These are phyloP conservation scores for Varanus salvator DNA, from an alignment of 2,113 vertebrate genomes.

Conservation along the genomic window DNA sequence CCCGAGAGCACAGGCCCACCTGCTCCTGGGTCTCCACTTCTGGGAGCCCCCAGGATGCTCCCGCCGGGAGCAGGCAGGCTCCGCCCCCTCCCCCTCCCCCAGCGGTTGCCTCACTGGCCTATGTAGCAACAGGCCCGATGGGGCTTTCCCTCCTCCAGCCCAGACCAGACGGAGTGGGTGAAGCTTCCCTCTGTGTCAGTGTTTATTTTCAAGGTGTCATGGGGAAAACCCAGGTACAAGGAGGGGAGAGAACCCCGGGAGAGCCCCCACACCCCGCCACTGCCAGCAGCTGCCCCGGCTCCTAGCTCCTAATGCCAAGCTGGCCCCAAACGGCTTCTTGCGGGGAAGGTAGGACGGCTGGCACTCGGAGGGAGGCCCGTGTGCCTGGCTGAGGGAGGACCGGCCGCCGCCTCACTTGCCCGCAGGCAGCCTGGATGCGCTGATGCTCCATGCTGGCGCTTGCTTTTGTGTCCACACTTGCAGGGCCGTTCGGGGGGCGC, in stretches of 20 bases:
- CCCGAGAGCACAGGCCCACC: background rate
- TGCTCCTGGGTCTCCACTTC: background rate
- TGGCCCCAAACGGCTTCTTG: too few species aligned
- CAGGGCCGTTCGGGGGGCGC: too few species aligned
- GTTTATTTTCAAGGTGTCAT: background rate
- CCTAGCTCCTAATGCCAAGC: too few species aligned
- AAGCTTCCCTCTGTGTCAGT: background rate
- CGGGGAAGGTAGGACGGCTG: too few species aligned
- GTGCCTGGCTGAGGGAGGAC: too few species aligned
- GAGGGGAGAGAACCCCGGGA: rapidly evolving
- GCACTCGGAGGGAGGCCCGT: too few species aligned
- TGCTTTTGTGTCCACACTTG: too few species aligned
- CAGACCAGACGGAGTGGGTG: background rate
- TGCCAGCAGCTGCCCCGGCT: background rate
- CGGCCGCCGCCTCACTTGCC: too few species aligned
- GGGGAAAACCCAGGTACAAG: background rate
- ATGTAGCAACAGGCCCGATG: background rate
- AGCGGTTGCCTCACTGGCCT: too few species aligned
- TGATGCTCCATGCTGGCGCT: background rate
- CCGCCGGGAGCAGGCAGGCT: background rate
- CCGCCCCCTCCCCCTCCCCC: background rate
- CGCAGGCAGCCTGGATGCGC: too few species aligned
- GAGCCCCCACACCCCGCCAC: too few species aligned
- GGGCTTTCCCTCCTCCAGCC: background rate
- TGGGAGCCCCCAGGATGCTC: background rate